These are phyloP conservation scores for Xenentodon cancila DNA, from an alignment of 2,797 vertebrate species.

Conservation along the genomic window DNA sequence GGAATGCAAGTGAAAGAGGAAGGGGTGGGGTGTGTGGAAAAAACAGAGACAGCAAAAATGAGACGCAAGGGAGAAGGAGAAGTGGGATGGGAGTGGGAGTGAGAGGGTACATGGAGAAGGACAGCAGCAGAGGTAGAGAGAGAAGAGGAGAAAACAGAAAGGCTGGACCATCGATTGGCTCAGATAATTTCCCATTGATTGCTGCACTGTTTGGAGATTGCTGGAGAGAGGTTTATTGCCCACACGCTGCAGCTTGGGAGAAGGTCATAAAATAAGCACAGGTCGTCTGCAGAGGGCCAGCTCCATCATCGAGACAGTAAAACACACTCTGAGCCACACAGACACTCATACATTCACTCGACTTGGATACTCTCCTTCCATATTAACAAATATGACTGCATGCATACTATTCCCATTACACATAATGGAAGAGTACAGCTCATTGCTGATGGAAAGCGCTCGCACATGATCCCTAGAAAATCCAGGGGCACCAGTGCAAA, in stretches of 20 bases:
- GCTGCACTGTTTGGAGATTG: conserved; percentile 83
- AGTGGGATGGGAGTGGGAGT: conserved; percentile 23
- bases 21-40: conserved; percentile 50
- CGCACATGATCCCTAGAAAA: conserved; percentile 55
- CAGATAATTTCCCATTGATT: conserved; percentile 88
- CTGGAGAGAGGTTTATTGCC: conserved; percentile 85
- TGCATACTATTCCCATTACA: conserved; percentile 50
- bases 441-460: conserved; percentile 47
- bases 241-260: conserved; percentile 80
- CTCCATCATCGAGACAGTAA: conserved; percentile 66
- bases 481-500: conserved; percentile 58
- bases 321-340: conserved; percentile 49
- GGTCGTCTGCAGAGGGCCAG: conserved; percentile 75
- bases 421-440: conserved; percentile 44
- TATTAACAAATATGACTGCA: conserved; percentile 46
- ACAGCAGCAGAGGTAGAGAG: conserved; percentile 60
- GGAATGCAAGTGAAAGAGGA: conserved; percentile 39
- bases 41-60: conserved; percentile 69
- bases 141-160: conserved; percentile 66
- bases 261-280: conserved; percentile 79
- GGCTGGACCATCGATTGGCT: conserved; percentile 81
- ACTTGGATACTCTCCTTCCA: conserved; percentile 37
- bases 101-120: conserved; percentile 59
- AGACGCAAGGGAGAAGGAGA: conserved; percentile 46
- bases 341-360: conserved; percentile 19